Base-by-base conservation (phyloP, 2,888 invertebrate genomes). In the Chymomyza fuscimana region DNA sequence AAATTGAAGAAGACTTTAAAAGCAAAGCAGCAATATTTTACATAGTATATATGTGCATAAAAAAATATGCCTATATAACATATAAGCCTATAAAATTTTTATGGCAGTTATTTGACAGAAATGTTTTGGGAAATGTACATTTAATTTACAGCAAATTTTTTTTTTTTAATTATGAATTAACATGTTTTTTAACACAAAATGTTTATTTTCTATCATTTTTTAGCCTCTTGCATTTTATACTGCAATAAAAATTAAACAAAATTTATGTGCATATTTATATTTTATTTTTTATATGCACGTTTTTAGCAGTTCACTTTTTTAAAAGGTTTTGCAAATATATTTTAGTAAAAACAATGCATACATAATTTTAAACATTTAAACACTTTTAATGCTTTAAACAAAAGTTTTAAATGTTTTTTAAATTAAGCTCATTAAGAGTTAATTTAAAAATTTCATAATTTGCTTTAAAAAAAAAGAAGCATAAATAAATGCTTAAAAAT, bases 1-100 rank as follows among this genome's bases (percentile, higher is more conserved):
- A 79, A 86, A 87, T 82, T 87, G 79, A 87, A 83, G 83, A 83
- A 87, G 83, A 82, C 86, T 82, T 82, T 63, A 74, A 36, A 46
- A 46, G 40, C 40, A 10, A 46, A 46, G 12, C 40, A 46, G 12
- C 40, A 4, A 12, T 46, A 46, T 12, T 12, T 4, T 12, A 12
- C 40, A 10, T 46, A 32, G 32, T 32, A 46, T 46, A 12, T 46
- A 46, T 46, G 40, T 46, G 12, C 40, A 46, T 46, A 46, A 75
- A 70, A 5, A 46, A 5, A 46, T 46, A 46, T 4, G 6, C 6
- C 5, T 46, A 46, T 46, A 46, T 46, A 46, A 4, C 6, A 12
- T 12, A 12, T 5, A 12, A 12, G 10, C 0, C 12, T 46, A 46
- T 12, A 46, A 10, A 46, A 10, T 12, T 46, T 46, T 46, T 3